Evolutionary conservation across 1,140 invertebrate genomes (phyloP).

Genomic region (Ceratosolen solmsi): DNA sequence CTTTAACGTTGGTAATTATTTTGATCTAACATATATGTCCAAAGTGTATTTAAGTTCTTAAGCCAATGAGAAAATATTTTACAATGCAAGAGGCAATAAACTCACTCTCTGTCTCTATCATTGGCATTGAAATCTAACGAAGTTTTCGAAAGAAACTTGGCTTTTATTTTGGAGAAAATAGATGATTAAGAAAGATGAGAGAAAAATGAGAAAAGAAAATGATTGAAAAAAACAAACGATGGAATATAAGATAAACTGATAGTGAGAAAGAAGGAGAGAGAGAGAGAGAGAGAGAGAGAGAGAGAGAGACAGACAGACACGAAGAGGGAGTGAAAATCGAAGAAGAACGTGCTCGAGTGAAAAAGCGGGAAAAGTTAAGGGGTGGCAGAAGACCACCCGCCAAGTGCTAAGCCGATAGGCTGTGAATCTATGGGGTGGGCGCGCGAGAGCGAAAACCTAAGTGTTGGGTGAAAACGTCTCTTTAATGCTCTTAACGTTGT

Average conservation of each 20-base stretch:
- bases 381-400: constrained; percentile 66
- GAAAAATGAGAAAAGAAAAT: not conserved
- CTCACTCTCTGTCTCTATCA: not conserved
- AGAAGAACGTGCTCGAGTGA: constrained; percentile 14
- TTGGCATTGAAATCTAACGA: not conserved
- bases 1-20: not conserved
- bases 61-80: constrained; percentile 47
- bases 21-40: not conserved
- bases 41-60: constrained; percentile 61
- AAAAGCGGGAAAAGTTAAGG: constrained; percentile 29
- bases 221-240: no score
- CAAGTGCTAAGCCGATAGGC: constrained; percentile 71
- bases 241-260: no score
- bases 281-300: not conserved
- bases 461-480: constrained; percentile 72
- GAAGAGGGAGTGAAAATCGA: constrained; percentile 1
- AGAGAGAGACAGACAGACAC: not conserved
- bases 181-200: constrained; percentile 34
- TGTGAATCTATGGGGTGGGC: constrained; percentile 66
- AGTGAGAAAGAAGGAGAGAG: constrained; percentile 41
- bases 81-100: not conserved
- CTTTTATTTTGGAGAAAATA: not conserved
- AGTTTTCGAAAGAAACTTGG: constrained; percentile 1
- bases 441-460: constrained; percentile 69
- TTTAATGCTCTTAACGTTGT: constrained; percentile 72